Conservation (phyloP, 30 jellyfish, hydroid and myxozoan species). For the Clytia hemisphaerica region DNA sequence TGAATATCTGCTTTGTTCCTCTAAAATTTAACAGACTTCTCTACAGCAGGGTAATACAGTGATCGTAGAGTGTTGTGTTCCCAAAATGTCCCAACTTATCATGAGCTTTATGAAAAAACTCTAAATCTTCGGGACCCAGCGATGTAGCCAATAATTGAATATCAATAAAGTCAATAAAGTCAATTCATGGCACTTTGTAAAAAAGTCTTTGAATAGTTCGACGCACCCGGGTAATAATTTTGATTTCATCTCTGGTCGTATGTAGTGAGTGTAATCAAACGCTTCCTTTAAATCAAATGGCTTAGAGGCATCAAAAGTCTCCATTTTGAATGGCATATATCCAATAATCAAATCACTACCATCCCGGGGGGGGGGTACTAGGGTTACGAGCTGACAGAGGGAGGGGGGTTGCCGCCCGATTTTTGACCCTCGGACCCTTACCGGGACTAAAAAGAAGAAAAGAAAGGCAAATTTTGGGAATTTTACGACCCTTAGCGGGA, state of each 20-base stretch:
- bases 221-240: background rate
- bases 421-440: too few relatives aligned
- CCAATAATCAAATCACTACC: too few relatives aligned
- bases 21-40: too few relatives aligned
- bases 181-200: background rate
- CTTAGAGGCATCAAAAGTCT: background rate
- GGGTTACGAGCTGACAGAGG: too few relatives aligned
- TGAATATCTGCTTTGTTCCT: background rate
- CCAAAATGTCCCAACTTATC: background rate
- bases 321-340: conserved; percentile 9
- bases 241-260: background rate
- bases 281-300: conserved; percentile 24
- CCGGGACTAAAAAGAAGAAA: too few relatives aligned
- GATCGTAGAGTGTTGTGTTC: background rate
- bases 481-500: too few relatives aligned
- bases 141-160: background rate
- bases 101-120: conserved; percentile 10
- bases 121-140: conserved; percentile 11
- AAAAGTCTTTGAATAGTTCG: background rate
- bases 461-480: too few relatives aligned
- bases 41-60: conserved; percentile 26
- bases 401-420: too few relatives aligned
- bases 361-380: too few relatives aligned
- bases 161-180: background rate
- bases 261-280: conserved; percentile 4